These are phyloP conservation scores for Pachyramphus minor DNA, from an alignment of 2,113 vertebrate species.

Conservation along the genomic window DNA sequence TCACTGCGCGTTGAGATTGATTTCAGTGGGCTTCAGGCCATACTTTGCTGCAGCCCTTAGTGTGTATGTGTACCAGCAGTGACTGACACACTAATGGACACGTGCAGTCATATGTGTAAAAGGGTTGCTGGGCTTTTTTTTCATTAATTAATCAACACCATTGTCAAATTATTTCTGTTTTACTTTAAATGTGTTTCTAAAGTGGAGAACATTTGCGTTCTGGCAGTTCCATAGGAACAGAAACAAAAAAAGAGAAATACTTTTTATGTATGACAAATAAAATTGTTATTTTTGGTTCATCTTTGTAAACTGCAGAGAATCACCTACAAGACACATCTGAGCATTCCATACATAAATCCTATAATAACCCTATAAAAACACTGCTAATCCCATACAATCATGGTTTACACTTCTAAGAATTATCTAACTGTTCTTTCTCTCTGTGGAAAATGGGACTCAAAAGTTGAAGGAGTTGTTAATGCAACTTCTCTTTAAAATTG, in stretches of 20 bases:
- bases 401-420: not conserved
- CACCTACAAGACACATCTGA: not conserved
- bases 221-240: not conserved
- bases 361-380: not conserved
- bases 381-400: not conserved
- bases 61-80: not conserved
- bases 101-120: not conserved
- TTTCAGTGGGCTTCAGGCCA: not conserved
- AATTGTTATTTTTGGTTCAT: not conserved
- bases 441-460: not conserved
- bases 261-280: not conserved
- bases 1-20: not conserved
- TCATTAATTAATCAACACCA: not conserved
- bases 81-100: not conserved
- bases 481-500: not conserved
- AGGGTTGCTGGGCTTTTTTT: not conserved
- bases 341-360: not conserved
- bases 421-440: not conserved
- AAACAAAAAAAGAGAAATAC: not conserved
- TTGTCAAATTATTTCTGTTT: not conserved
- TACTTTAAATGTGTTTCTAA: not conserved
- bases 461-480: not conserved
- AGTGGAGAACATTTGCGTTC: not conserved
- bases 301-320: not conserved
- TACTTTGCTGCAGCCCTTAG: not conserved